Percentiles rank a stretch among this genome's conserved stretches.
phyloP scores from a whole-genome alignment of 37 sponge, comb jelly and placozoan species.

The Diacarnus erythraeanus region DNA sequence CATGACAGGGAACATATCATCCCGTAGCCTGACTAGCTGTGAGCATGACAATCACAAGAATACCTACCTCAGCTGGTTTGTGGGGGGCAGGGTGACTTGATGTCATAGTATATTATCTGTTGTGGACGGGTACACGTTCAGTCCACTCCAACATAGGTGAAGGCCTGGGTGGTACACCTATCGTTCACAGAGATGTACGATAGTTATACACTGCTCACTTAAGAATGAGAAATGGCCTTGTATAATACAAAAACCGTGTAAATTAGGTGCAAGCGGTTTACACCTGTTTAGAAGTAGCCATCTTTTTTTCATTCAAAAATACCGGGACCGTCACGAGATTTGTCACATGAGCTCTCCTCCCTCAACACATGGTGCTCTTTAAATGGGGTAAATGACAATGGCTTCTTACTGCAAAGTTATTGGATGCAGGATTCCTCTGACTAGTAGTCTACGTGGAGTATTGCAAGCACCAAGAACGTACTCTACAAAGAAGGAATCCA shows the following conservation, averaged over 20 bases:
- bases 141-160: not conserved
- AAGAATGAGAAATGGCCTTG: not conserved
- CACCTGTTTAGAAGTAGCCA: slow-evolving; percentile 19
- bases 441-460: not conserved
- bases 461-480: slow-evolving; percentile 11
- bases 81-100: slow-evolving; percentile 40
- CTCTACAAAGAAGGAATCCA: slow-evolving; percentile 47
- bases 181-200: no score
- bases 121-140: not conserved
- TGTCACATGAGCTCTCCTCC: slow-evolving; percentile 3
- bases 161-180: not conserved
- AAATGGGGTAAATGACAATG: no score
- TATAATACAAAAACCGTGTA: not conserved
- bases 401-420: no score
- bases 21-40: no score
- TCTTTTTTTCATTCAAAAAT: slow-evolving; percentile 47
- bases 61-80: slow-evolving; percentile 49
- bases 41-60: no score
- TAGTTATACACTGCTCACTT: no score
- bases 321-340: slow-evolving; percentile 42
- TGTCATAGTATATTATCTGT: slow-evolving; percentile 19
- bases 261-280: not conserved
- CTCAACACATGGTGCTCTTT: not conserved
- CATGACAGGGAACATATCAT: no score
- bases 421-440: not conserved